Percentiles rank a stretch among this genome's conserved stretches.
Conservation (phyloP, 2,797 vertebrate genomes). For the Lutjanus argentimaculatus region DNA sequence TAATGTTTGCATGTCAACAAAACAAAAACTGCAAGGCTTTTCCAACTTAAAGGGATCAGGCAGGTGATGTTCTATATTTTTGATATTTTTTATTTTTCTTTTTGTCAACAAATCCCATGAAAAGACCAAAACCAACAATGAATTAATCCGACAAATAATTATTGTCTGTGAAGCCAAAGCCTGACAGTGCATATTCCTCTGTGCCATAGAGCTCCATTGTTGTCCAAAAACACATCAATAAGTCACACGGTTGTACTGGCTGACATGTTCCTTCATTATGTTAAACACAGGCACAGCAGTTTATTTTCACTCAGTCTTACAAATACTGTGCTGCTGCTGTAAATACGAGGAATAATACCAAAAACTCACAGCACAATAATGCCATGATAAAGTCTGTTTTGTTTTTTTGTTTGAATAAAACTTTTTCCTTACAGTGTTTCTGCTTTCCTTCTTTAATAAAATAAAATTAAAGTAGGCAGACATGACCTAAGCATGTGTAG, state of each 20-base stretch:
- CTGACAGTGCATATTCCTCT: background rate
- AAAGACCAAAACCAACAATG: conserved; percentile 11
- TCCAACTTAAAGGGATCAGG: background rate
- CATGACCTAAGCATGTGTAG: too few relatives aligned
- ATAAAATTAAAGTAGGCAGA: too few relatives aligned
- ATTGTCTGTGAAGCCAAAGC: background rate
- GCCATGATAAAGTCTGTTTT: too few relatives aligned
- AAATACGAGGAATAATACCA: background rate
- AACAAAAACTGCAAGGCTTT: conserved; percentile 1
- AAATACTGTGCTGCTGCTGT: background rate
- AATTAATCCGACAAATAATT: background rate
- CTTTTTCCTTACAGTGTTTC: too few relatives aligned
- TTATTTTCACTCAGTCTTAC: background rate
- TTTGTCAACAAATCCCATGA: conserved; percentile 5
- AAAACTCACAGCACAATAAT: too few relatives aligned
- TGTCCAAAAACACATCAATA: too few relatives aligned
- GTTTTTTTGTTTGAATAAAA: too few relatives aligned
- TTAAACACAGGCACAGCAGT: background rate
- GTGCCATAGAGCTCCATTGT: background rate
- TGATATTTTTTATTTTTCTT: background rate
- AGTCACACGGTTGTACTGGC: too few relatives aligned
- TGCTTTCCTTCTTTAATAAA: too few relatives aligned
- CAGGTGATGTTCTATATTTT: background rate
- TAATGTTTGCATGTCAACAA: background rate
- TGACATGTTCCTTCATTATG: background rate